Percentiles rank a stretch among this genome's conserved stretches.
Evolutionary conservation across 2,797 vertebrate species (phyloP).

Genomic region (Mionectes olivaceus): DNA sequence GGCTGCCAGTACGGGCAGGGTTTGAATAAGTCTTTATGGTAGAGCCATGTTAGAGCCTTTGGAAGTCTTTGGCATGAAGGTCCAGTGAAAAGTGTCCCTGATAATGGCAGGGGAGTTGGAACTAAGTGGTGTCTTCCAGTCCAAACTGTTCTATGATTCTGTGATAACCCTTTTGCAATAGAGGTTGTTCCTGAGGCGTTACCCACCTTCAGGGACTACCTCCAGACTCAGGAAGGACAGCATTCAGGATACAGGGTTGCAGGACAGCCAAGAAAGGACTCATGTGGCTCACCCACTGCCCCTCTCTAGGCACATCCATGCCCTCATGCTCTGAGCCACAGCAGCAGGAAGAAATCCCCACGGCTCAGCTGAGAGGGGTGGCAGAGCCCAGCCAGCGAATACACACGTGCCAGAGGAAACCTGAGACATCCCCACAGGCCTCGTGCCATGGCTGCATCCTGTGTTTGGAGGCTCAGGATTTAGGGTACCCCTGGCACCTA

Average conservation of each 20-base stretch:
- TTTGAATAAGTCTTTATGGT: not conserved
- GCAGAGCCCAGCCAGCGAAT: rapidly evolving
- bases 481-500: conserved; percentile 40
- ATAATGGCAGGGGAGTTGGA: not conserved
- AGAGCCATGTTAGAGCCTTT: not conserved
- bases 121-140: not conserved
- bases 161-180: not conserved
- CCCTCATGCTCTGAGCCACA: not conserved
- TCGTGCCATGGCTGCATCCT: not conserved
- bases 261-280: not conserved
- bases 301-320: not conserved
- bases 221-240: not conserved
- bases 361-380: rapidly evolving
- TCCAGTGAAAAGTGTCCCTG: not conserved
- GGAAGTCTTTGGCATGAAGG: not conserved
- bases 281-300: rapidly evolving
- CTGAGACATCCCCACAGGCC: not conserved
- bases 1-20: not conserved
- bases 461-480: not conserved
- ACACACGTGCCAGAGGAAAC: not conserved
- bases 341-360: not conserved
- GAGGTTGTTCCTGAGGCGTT: not conserved
- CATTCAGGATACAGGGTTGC: not conserved
- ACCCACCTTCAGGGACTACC: not conserved
- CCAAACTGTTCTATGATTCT: not conserved